Conservation (phyloP, 2,113 vertebrate species). For the Recurvirostra avosetta region DNA sequence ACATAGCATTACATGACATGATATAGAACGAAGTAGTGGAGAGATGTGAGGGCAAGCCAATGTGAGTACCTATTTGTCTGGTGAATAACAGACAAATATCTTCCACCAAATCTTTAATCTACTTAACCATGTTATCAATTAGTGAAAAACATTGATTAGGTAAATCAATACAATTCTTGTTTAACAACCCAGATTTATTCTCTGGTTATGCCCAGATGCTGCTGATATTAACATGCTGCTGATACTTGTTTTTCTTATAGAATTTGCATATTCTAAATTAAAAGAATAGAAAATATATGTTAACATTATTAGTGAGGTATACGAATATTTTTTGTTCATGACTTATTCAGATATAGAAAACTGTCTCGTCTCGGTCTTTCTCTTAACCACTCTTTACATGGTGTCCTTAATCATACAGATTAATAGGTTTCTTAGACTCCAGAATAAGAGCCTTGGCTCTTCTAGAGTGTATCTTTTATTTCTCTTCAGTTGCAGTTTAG, state of each 20-base stretch:
- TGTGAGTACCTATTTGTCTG: background rate
- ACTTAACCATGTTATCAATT: background rate
- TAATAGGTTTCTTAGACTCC: background rate
- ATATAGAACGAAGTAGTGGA: background rate
- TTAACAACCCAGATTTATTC: background rate
- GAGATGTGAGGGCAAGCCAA: background rate
- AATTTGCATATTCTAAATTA: background rate
- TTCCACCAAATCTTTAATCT: background rate
- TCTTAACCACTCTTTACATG: background rate
- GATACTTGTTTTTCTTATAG: background rate
- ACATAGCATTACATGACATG: background rate
- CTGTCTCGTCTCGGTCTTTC: background rate
- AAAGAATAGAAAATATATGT: background rate
- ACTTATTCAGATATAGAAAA: background rate
- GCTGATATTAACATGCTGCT: background rate
- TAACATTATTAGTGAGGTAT: background rate
- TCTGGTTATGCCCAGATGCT: background rate
- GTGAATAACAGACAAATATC: background rate
- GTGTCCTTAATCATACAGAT: background rate
- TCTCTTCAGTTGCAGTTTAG: background rate
- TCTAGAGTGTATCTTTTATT: background rate
- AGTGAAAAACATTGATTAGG: background rate
- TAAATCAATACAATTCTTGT: background rate
- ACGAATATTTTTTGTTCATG: background rate
- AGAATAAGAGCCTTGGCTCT: background rate